Base-by-base conservation (phyloP, 2,888 invertebrate species). In the Peribatodes rhomboidaria region DNA sequence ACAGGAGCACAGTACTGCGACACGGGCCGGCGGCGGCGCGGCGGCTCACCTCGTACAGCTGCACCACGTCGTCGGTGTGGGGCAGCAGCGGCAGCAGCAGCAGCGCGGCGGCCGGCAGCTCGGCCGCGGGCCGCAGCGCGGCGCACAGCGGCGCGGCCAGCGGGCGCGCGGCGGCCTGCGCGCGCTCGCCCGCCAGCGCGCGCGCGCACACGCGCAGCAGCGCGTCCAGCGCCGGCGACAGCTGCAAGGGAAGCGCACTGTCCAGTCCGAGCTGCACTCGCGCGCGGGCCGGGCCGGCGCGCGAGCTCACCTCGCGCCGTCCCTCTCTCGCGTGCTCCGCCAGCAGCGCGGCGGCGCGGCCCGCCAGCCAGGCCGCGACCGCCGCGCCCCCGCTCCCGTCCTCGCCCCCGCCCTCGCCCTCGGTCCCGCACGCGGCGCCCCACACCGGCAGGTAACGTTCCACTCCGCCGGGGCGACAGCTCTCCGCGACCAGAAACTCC, bases 371-470 rank as follows among this genome's bases (percentile, higher is more conserved):
- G 14, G 6, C 27, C 10, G 39, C 47, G 0, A 37, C 11, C 16
- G 11, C 14, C 27, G 18, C 49, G 31, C 39, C 44, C 35, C 1
- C 37, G 9, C 13, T 18, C 14, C 20, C 41, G 31, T 20, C 27
- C 27, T 6, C 27, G 27, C 27, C 27, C 27, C 27, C 27, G 27
- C 27, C 27, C 27, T 6, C 27, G 27, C 27, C 27, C 27, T 6
- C 27, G 27, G 2, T 6, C 27, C 6, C 55, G 16, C 27, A 22
- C 49, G 22, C 44, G n/a, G 16, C 61, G 6, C 55, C 41, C 72
- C 72, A 72, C 13, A 70, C 65, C 27, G 66, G 56, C 16, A 50
- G 35, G 54, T 46, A 62, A 2, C 33, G 37, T n/a, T 62, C 58
- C 20, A 60, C 20, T 0, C n/a, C 44, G 18, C 58, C 62, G 9